Evolutionary conservation across 2,888 invertebrate species (phyloP), one percentile per base, ranked within the genome.

Genomic region (Drosophila lutescens): DNA sequence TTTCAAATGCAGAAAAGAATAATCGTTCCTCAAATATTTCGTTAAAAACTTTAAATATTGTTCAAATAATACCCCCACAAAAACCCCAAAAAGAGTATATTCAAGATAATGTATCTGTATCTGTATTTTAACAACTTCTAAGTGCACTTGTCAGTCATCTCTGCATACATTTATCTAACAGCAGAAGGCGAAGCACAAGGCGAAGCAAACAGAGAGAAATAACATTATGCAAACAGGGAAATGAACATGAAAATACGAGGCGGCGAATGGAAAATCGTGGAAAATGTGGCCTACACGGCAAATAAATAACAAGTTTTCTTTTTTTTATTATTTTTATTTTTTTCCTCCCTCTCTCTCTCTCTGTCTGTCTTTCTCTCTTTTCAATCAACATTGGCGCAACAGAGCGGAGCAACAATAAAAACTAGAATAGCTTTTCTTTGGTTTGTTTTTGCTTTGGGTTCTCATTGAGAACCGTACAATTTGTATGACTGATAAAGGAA

Each of bases 131-230:
- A 40, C 17, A 56, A 60, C 56, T 63, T 63, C 34, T 5, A 74
- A 80, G 67, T 70, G 84, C 79, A 82, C 82, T 86, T 82, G 85
- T 72, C 79, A 54, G 74, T 59, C 77, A 74, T 86, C 79, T 61
- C 38, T 23, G 41, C 46, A 56, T 49, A 51, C 73, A 67, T 76
- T 74, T 74, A 70, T 63, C 61, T 70, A 66, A 69, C 47, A 67
- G 67, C 49, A 67, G 80, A 58, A 79, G 51, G 40, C 63, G 59
- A 66, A 60, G 78, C 81, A 74, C 57, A 79, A 43, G 46, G 62
- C 17, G 62, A 86, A 20, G 41, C 41, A 54, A 71, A 71, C 34
- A 62, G 41, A 57, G 44, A 20, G 17, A 62, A 46, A 47, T 34
- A 50, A 62, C 66, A 80, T 71, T 77, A 61, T 60, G 53, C 67